Percentiles rank a stretch among this genome's conserved stretches.
Conservation (phyloP, 2,113 vertebrate species). For the Callopanchax toddi region DNA sequence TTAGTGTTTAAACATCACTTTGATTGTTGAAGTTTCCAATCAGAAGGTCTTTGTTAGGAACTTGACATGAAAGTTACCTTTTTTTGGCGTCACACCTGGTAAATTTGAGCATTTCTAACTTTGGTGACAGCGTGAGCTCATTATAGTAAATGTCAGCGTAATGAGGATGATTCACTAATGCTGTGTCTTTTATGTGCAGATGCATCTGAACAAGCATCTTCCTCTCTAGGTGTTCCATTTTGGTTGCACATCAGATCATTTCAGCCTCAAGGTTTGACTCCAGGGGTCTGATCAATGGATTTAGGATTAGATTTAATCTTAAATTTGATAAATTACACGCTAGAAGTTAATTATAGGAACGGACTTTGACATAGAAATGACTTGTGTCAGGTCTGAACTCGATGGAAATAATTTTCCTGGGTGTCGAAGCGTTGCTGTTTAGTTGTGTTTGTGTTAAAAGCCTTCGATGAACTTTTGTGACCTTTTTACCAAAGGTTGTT, state of each 20-base stretch:
- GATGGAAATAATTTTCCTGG: background rate
- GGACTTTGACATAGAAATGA: background rate
- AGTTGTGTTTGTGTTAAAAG: no score
- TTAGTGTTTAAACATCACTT: no score
- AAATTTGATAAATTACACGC: no score
- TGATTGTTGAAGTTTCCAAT: no score
- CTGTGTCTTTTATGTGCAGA: background rate
- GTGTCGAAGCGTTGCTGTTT: background rate
- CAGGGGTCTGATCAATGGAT: background rate
- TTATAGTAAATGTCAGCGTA: conserved; percentile 4
- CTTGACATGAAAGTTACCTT: no score
- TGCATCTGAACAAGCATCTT: background rate
- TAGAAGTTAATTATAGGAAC: background rate
- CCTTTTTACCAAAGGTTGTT: background rate
- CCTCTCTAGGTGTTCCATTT: background rate
- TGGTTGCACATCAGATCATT: background rate
- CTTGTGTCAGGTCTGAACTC: background rate
- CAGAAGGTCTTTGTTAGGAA: no score
- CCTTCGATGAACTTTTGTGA: background rate
- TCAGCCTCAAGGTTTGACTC: background rate
- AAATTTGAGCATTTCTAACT: background rate
- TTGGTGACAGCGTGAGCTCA: background rate
- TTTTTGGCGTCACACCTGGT: background rate
- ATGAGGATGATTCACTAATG: background rate
- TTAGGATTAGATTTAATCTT: background rate